Conservation (phyloP, 2,113 vertebrate species). For the Neomonachus schauinslandi region DNA sequence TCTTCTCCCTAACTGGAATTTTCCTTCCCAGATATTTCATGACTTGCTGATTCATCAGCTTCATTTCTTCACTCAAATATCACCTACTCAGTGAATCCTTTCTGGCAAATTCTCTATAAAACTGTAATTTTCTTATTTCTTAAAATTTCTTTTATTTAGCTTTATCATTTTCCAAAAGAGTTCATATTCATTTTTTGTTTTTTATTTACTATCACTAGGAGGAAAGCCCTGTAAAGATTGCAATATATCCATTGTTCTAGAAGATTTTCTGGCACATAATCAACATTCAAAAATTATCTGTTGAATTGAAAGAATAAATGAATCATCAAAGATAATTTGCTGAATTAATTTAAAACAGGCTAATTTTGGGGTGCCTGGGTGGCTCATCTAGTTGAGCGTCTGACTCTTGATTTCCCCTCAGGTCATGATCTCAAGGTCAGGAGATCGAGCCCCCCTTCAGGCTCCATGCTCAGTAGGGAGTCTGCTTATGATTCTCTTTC, state of each 20-base stretch:
- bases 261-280: background rate
- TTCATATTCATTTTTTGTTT: background rate
- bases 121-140: background rate
- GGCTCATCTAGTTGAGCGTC: background rate
- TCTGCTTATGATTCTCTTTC: background rate
- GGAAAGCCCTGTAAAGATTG: background rate
- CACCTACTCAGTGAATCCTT: background rate
- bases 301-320: background rate
- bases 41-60: background rate
- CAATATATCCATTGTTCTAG: background rate
- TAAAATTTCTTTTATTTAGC: background rate
- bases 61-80: background rate
- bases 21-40: background rate
- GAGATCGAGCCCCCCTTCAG: background rate
- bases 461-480: background rate
- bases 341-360: slow-evolving; percentile 18
- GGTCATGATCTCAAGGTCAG: background rate
- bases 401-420: background rate
- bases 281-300: background rate
- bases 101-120: background rate
- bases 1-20: background rate
- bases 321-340: background rate
- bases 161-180: background rate
- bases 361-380: background rate
- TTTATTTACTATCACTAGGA: background rate